phyloP scores from a whole-genome alignment of 1,140 invertebrate genomes.

The Hypsibius dujardini region DNA sequence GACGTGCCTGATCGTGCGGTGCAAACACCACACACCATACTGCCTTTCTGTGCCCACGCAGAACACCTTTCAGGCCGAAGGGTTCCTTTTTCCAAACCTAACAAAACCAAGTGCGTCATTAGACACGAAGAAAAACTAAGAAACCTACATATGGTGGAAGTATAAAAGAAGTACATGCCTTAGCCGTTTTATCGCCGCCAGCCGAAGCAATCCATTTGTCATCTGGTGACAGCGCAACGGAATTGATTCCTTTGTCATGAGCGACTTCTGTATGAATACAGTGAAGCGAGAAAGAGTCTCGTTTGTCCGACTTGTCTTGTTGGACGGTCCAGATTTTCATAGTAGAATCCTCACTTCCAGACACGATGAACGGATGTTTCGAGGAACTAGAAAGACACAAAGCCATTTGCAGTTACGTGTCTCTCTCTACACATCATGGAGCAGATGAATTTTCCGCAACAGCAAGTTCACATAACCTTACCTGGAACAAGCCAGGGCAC shows the following conservation, averaged over 20 bases:
- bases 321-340: constrained; percentile 71
- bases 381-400: background rate
- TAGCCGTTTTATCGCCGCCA: constrained; percentile 85
- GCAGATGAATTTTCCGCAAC: constrained; percentile 16
- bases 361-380: constrained; percentile 42
- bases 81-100: constrained; percentile 54
- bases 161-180: constrained; percentile 36
- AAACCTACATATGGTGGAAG: no score
- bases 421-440: constrained; percentile 36
- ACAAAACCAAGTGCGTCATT: constrained; percentile 23
- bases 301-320: constrained; percentile 25
- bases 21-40: constrained; percentile 87
- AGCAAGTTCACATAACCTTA: constrained; percentile 23
- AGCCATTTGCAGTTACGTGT: background rate
- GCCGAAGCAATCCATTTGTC: constrained; percentile 64
- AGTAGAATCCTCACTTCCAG: constrained; percentile 71
- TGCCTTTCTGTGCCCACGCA: constrained; percentile 72
- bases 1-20: constrained; percentile 57
- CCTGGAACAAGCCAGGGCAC: constrained; percentile 43
- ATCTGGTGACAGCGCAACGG: constrained; percentile 65
- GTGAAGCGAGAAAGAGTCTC: constrained; percentile 41
- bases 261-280: constrained; percentile 45
- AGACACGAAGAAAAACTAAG: background rate
- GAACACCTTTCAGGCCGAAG: constrained; percentile 53
- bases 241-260: constrained; percentile 79